phyloP scores from a whole-genome alignment of 1,140 invertebrate genomes.

The Elymnias hypermnestra region DNA sequence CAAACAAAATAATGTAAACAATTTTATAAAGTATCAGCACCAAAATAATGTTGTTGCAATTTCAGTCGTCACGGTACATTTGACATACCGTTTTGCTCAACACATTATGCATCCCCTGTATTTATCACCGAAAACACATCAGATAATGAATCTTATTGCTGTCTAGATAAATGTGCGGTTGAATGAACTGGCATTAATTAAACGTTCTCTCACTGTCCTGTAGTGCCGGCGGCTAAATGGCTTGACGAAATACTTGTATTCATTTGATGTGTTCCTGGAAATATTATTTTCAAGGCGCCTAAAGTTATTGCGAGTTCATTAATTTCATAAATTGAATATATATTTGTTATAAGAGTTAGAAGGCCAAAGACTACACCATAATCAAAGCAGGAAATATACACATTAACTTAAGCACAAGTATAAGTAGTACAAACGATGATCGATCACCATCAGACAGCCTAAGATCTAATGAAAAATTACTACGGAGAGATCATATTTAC shows the following conservation, averaged over 20 bases:
- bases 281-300: constrained; percentile 33
- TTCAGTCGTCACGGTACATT: constrained; percentile 37
- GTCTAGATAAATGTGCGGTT: constrained; percentile 23
- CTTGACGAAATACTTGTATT: constrained; percentile 47
- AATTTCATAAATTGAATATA: not conserved
- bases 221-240: constrained; percentile 46
- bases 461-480: too few relatives aligned
- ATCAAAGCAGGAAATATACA: too few relatives aligned
- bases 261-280: constrained; percentile 31
- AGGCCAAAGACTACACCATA: too few relatives aligned
- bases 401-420: too few relatives aligned
- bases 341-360: not conserved
- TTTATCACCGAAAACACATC: constrained; percentile 15
- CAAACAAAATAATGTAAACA: too few relatives aligned
- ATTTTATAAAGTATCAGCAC: too few relatives aligned
- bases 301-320: not conserved
- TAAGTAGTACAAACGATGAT: too few relatives aligned
- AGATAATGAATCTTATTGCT: constrained; percentile 25
- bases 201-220: constrained; percentile 48
- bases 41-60: constrained; percentile 42
- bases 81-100: constrained; percentile 37
- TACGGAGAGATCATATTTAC: too few relatives aligned
- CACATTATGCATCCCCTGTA: constrained; percentile 32
- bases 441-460: too few relatives aligned
- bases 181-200: constrained; percentile 46